Conservation (phyloP, 1,140 invertebrate species). For the Pseudomyrmex cubaensis region DNA sequence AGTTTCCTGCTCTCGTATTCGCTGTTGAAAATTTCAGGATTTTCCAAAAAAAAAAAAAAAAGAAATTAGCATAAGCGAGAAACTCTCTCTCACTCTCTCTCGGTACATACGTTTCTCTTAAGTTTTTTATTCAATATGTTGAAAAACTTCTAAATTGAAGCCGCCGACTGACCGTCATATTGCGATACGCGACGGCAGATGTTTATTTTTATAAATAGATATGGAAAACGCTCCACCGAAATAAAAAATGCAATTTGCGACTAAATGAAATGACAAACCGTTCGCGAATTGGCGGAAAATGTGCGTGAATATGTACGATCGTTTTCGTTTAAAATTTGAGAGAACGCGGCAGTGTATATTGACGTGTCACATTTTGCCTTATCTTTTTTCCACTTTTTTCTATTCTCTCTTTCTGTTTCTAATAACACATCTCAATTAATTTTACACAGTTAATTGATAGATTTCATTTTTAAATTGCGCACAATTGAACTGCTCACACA, state of each 20-base stretch:
- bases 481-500: no score
- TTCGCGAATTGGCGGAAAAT: not conserved
- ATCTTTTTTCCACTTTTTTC: no score
- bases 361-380: not conserved
- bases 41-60: slow-evolving; percentile 26
- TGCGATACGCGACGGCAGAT: not conserved
- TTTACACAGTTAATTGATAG: no score
- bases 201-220: slow-evolving; percentile 21
- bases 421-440: no score
- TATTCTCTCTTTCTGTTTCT: no score
- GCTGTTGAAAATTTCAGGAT: slow-evolving; percentile 45
- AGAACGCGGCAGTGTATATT: no score
- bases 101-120: slow-evolving; percentile 36
- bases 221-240: not conserved
- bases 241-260: slow-evolving; percentile 6
- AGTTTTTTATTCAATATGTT: slow-evolving; percentile 33
- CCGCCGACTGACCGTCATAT: not conserved
- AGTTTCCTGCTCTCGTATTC: slow-evolving; percentile 45
- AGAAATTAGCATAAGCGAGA: slow-evolving; percentile 15
- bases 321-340: not conserved
- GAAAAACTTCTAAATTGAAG: slow-evolving; percentile 8
- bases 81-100: not conserved
- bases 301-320: not conserved
- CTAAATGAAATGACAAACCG: not conserved
- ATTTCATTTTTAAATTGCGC: no score